Evolutionary conservation across 1,140 invertebrate genomes (phyloP), one percentile per base, ranked within the genome.

Genomic region (Phthorimaea operculella): DNA sequence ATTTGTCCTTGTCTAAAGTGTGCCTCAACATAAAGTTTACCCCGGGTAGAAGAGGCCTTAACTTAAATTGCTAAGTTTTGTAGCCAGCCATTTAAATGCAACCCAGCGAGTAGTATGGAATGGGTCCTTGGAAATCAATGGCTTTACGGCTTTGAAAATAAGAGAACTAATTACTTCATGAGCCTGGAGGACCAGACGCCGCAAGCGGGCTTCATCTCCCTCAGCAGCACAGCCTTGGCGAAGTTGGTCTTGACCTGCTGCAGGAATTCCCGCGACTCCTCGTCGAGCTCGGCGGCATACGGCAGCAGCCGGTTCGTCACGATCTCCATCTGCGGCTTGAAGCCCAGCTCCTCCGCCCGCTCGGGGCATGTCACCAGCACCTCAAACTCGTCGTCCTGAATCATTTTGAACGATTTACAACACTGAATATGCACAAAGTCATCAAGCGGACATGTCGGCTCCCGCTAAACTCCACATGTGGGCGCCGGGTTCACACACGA

Each of bases 201-300:
- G 63, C 89, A 90, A 39, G 88, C 90, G 51, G 91, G 91, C 70
- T 88, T 86, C 69, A 92, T 87, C 81, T 93, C 91, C 15, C 90
- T 82, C 18, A 91, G 77, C 78, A 92, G 86, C 36, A 93, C 86
- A 51, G 90, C 86, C 66, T 88, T 89, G 21, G 87, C 88, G 28
- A 94, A 77, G 81, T 93, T 91, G 51, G 80, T 88, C 78, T 93
- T 93, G 39, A 93, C 92, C 54, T 90, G 87, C 9, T 79, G 60
- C 50, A 92, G 86, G 44, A 90, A 85, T 56, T 63, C 70, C 42
- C 75, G 72, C 1, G 92, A 90, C 78, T 93, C 92, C 14, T 86
- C 81, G 55, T 92, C 90, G 42, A 93, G 68, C 63, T 90, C 73
- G 15, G 87, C 85, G 4, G 87, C 87, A 79, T 93, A 93, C 9